Evolutionary conservation across 2,797 vertebrate species (phyloP), one percentile per base, ranked within the genome.

Genomic region (Perodicticus potto): DNA sequence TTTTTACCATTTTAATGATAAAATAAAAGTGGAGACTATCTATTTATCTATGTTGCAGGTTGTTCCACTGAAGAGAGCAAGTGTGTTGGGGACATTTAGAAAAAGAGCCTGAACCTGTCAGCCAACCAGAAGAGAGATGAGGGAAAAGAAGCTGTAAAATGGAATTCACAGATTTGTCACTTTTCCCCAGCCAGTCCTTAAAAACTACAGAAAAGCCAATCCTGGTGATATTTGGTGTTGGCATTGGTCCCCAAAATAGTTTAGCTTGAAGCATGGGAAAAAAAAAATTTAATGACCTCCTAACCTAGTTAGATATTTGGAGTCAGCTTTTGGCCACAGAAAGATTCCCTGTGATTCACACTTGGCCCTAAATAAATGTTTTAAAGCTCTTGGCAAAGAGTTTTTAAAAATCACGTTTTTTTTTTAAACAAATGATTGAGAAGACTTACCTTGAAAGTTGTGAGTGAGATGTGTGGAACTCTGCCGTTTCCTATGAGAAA

Each of bases 381-480:
- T n/a, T 57, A 72, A 85, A 78, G n/a, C 29, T 86, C 43, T 87
- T 89, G 85, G 61, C 34, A 65, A 22, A 55, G 45, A 43, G 32
- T 78, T 89, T 89, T 57, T 0, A 14, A 83, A 55, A 67, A 78
- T 83, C 17, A 73, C n/a, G 20, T 0, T n/a, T 25, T 34, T 43
- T 45, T 67, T 69, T 17, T 49, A 53, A 53, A 3, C 19, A 94
- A 73, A 65, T 13, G 16, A 61, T 57, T 61, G 55, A 95, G 70
- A 89, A 76, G 45, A 61, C 8, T 19, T 81, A 37, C 34, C 6
- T 93, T 93, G 57, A 65, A 94, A 81, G 10, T 85, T 92, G 37
- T 53, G 22, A 57, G 9, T 57, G 17, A 86, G n/a, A 34, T 76
- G 29, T 27, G 43, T 87, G 27, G 25, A 92, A 97, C 65, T 90